Evolutionary conservation across 2,888 invertebrate genomes (phyloP), one percentile per base, ranked within the genome.

Genomic region (Eupithecia exiguata): DNA sequence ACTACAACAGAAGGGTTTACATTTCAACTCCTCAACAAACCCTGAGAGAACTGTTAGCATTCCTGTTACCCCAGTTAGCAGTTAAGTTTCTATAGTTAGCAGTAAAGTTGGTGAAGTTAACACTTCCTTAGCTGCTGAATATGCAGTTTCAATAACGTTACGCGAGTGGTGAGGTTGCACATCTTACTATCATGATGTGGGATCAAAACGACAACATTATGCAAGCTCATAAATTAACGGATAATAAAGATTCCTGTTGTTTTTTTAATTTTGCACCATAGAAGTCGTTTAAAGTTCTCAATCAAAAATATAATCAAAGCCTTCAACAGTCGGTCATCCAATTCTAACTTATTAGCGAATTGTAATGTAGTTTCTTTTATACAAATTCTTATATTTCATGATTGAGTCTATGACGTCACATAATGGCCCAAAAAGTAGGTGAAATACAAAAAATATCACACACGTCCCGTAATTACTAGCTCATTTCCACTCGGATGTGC

Each of bases 401-500:
- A 58, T 25, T 21, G 49, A n/a, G 21, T 53, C 49, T 10, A n/a
- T 21, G 49, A 21, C 49, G 10, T 53, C 49, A 53, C 40, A 25
- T 66, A 36, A 66, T 66, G 36, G 43, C 40, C 35, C 14, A 40
- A 66, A n/a, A 66, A 30, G 40, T 66, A 25, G 66, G 40, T 43
- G 40, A 40, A 40, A 66, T 66, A 43, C 53, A 72, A 72, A 75
- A 72, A 75, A 67, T 71, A 63, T 75, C 68, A 69, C 66, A 71
- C 53, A 53, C 67, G 46, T 76, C 69, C 58, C 63, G 71, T 78
- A 77, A 79, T 79, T 72, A 71, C 68, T 68, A 68, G 63, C 71
- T 70, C 72, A 75, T 78, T 78, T 78, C 78, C 77, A 74, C 76
- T n/a, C 53, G 71, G 78, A 77, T 73, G 77, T 73, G 46, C 5